These are phyloP conservation scores for Eubasilissa splendida DNA, from an alignment of 2,888 invertebrate species.

Conservation along the genomic window DNA sequence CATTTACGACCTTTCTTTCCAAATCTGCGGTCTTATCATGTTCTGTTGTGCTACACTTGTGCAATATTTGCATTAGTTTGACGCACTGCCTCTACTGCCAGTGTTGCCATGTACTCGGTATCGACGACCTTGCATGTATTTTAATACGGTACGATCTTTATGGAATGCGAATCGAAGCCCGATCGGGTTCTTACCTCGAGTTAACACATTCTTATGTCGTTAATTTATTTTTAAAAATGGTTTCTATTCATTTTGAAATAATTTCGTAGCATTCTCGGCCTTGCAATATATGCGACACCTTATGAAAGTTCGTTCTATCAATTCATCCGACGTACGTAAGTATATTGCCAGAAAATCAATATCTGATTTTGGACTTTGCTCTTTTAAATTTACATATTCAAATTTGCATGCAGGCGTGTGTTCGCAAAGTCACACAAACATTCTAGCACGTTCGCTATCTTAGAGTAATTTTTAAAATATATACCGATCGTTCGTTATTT, in stretches of 20 bases:
- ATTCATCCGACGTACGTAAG: background rate
- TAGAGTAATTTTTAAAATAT: background rate
- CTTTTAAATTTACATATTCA: background rate
- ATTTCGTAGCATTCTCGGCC: too few species aligned
- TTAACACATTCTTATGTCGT: too few species aligned
- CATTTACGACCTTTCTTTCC: too few species aligned
- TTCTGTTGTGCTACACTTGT: background rate
- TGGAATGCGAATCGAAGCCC: too few species aligned
- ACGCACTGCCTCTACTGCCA: background rate
- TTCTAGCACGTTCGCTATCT: background rate
- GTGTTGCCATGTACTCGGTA: background rate
- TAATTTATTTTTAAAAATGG: too few species aligned
- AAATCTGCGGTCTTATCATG: too few species aligned
- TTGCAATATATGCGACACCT: background rate
- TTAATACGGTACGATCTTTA: background rate
- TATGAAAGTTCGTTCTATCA: background rate
- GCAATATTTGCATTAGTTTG: conserved; percentile 8
- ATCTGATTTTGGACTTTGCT: background rate
- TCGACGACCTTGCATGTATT: background rate
- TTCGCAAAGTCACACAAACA: background rate
- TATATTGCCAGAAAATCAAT: background rate
- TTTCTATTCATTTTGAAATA: too few species aligned
- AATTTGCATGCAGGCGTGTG: background rate
- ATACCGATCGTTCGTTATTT: background rate
- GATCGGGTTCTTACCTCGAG: too few species aligned